Evolutionary conservation across 2,113 vertebrate species (phyloP).

Genomic region (Caretta caretta): DNA sequence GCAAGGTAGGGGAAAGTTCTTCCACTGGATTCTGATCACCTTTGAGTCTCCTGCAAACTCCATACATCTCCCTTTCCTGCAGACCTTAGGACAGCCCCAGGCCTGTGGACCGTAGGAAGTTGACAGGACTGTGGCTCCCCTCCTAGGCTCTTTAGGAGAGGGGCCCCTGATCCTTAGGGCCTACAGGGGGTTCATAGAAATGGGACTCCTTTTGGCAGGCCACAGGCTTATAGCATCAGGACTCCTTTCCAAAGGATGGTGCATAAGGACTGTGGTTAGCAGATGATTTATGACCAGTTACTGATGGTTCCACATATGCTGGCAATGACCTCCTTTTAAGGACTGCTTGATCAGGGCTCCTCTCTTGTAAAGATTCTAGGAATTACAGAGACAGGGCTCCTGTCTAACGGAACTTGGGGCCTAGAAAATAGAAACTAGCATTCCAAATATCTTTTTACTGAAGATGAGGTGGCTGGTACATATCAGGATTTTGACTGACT

Average conservation of each 20-base stretch:
- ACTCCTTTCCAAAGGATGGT: neutral
- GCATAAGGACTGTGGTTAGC: neutral
- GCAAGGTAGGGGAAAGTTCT: neutral
- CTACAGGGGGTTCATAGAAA: neutral
- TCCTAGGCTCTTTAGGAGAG: neutral
- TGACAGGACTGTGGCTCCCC: neutral
- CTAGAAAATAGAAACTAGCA: too few relatives aligned
- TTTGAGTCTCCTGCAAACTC: neutral
- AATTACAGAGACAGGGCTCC: too few relatives aligned
- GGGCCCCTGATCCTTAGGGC: neutral
- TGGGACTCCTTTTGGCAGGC: neutral
- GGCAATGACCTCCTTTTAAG: neutral
- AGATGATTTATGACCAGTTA: neutral
- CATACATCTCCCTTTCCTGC: neutral
- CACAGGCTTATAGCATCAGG: neutral
- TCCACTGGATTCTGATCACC: neutral
- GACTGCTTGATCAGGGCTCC: neutral
- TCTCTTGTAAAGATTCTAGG: neutral
- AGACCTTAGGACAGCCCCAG: neutral
- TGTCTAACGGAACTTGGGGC: too few relatives aligned
- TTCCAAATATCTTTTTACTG: too few relatives aligned
- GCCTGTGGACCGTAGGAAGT: neutral
- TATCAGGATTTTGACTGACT: neutral
- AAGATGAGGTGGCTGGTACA: neutral
- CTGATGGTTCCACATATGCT: neutral